Evolutionary conservation across 2,113 vertebrate genomes (phyloP).

Genomic region (Actenoides hombroni): DNA sequence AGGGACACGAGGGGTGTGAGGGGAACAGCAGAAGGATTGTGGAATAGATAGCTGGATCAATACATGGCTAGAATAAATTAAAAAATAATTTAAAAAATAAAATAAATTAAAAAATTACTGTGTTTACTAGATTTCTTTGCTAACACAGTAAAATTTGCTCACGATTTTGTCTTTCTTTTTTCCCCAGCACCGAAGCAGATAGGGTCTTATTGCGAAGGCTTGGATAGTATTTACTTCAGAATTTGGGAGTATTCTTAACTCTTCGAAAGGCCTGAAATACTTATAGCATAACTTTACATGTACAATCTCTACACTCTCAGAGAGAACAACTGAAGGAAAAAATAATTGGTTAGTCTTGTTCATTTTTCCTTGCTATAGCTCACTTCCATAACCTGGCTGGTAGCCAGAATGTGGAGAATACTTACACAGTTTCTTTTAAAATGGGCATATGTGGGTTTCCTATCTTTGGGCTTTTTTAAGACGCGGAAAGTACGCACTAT

Average conservation of each 20-base stretch:
- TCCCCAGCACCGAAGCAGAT: background rate
- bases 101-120: background rate
- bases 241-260: background rate
- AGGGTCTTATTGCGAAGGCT: background rate
- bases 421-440: background rate
- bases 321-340: background rate
- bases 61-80: background rate
- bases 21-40: background rate
- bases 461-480: background rate
- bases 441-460: background rate
- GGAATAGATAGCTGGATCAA: rapidly evolving
- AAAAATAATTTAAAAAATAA: background rate
- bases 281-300: background rate
- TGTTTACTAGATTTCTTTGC: background rate
- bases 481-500: background rate
- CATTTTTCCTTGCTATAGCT: background rate
- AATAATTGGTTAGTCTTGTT: background rate
- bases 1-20: too few relatives aligned
- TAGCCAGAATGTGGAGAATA: background rate
- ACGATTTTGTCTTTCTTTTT: background rate
- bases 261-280: background rate
- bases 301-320: background rate
- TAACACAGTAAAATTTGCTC: background rate
- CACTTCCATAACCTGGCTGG: background rate
- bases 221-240: background rate